Evolutionary conservation across 2,797 vertebrate species (phyloP).

Genomic region (Sebastes kiyomatsui): DNA sequence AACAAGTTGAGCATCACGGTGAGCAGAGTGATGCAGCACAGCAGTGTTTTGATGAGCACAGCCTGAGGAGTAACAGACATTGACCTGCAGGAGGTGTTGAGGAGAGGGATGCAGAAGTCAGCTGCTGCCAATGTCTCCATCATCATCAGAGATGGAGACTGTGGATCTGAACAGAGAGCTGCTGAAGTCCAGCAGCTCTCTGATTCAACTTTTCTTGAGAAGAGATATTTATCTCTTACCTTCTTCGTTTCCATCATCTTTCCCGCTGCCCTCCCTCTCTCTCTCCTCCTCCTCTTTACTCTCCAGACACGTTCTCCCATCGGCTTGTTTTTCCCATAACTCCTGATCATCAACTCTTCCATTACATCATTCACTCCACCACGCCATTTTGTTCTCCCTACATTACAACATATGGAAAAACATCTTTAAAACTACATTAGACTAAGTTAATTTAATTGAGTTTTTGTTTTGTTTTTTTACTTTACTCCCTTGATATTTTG

Average conservation of each 20-base stretch:
- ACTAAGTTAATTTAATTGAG: too few relatives aligned
- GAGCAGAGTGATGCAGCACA: constrained; percentile 39
- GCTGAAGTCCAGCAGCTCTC: neutral
- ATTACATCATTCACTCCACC: too few relatives aligned
- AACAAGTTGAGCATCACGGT: constrained; percentile 11
- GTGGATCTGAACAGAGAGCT: neutral
- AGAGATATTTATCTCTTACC: neutral
- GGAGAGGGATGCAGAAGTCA: neutral
- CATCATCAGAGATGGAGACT: neutral
- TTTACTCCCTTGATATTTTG: too few relatives aligned
- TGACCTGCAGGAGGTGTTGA: constrained; percentile 9
- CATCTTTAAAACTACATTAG: too few relatives aligned
- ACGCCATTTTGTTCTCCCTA: too few relatives aligned
- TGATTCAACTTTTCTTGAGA: neutral
- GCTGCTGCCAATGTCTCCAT: neutral
- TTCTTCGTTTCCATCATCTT: neutral
- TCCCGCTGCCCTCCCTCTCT: too few relatives aligned
- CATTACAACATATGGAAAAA: too few relatives aligned
- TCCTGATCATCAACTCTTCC: too few relatives aligned
- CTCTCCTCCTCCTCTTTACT: neutral
- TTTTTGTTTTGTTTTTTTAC: too few relatives aligned
- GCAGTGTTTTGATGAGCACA: constrained; percentile 10
- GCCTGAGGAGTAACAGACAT: neutral
- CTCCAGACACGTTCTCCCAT: neutral
- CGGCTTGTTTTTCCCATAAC: too few relatives aligned